Base-by-base conservation (phyloP, 2,797 vertebrate genomes). In the Brachymystax lenok region DNA sequence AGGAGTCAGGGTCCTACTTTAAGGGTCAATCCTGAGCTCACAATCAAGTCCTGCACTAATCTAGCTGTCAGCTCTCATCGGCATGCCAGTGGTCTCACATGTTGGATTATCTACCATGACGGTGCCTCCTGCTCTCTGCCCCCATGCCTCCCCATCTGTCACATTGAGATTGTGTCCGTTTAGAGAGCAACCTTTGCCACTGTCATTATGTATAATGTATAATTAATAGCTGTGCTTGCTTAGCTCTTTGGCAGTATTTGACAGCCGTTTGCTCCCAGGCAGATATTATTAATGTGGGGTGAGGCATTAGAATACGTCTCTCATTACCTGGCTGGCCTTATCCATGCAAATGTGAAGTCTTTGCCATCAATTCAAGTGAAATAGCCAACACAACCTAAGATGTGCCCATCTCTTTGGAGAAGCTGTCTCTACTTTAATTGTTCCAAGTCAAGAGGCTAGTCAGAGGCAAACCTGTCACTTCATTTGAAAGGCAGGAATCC, bases 401-500 rank as follows among this genome's bases (percentile, higher is more conserved):
- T 46, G 40, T 46, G 40, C 40, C 40, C 33, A 33, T 69, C 56
- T 71, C 64, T 28, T 16, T 56, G 19, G 5, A 51, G 27, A 59
- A 54, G 52, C 17, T 3, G 17, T 69, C 46, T 73, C 7, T 17
- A 12, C 64, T 74, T 78, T 54, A 50, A 67, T 28, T 66, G 54
- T 72, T 33, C 52, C n/a, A n/a, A 69, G 46, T 63, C 24, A 63
- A 17, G 54, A 50, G 54, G 35, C 30, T 76, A 66, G 71, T 77
- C 74, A 35, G 28, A 75, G 76, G 77, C 67, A 70, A 77, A 69
- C 30, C 74, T 74, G 74, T 16, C n/a, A 63, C 52, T 81, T 75
- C 69, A 77, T 74, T 81, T 77, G 27, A 64, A 27, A 69, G 46
- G 46, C 30, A 72, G 74, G 19, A 10, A 24, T 78, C 51, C 72